Percentiles rank a stretch among this genome's conserved stretches.
These are phyloP conservation scores for Yponomeuta plumbellus DNA, from an alignment of 2,888 invertebrate species.

Conservation along the genomic window DNA sequence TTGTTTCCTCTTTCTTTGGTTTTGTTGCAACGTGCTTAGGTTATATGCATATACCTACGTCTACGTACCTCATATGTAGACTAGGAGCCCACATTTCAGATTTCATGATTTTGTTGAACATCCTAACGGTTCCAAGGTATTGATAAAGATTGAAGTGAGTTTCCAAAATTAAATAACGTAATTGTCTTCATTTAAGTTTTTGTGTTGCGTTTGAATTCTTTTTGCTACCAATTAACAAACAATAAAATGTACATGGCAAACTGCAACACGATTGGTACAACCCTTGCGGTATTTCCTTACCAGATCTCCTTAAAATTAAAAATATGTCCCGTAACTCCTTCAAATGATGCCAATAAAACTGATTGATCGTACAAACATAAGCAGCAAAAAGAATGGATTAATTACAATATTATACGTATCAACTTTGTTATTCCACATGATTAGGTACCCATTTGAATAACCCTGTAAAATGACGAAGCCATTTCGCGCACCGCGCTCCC, in stretches of 20 bases:
- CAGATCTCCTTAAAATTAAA: no score
- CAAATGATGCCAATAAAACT: not conserved
- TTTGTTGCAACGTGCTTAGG: not conserved
- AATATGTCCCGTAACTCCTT: no score
- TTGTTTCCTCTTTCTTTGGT: constrained; percentile 26
- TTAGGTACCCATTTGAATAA: not conserved
- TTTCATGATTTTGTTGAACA: no score
- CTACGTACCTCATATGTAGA: not conserved
- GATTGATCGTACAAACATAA: not conserved
- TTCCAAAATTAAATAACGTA: no score
- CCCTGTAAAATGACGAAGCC: constrained; percentile 2
- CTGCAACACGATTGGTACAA: no score
- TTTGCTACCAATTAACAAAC: no score
- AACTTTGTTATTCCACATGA: not conserved
- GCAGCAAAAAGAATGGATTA: not conserved
- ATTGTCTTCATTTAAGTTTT: no score
- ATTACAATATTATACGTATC: not conserved
- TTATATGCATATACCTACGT: not conserved
- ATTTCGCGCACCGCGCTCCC: not conserved
- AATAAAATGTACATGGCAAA: no score
- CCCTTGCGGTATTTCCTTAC: no score
- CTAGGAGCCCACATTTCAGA: not conserved
- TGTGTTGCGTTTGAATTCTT: no score
- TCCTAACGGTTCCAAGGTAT: no score
- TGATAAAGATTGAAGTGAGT: no score